Evolutionary conservation across 1,140 invertebrate genomes (phyloP).

Genomic region (Ridgeia piscesae): DNA sequence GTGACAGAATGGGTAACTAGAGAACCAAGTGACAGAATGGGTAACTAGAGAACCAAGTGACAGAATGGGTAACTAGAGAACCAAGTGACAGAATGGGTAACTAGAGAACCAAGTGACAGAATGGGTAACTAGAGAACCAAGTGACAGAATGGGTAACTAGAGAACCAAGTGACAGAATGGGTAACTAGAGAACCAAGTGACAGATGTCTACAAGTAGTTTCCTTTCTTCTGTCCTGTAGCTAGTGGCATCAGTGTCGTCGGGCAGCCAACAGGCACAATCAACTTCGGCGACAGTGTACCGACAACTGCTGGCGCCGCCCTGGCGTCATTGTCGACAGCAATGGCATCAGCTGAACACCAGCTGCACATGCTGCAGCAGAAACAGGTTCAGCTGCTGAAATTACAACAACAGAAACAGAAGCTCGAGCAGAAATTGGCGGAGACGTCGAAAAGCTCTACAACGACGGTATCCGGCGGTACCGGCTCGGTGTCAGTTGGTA

Average conservation of each 20-base stretch:
- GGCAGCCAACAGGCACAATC: conserved; percentile 38
- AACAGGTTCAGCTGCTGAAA: conserved; percentile 30
- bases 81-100: no score
- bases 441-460: conserved; percentile 38
- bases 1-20: no score
- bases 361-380: conserved; percentile 29
- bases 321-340: conserved; percentile 33
- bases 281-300: conserved; percentile 45
- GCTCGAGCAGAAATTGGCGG: conserved; percentile 40
- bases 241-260: not conserved
- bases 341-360: conserved; percentile 31
- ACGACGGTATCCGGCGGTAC: conserved; percentile 28
- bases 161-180: no score
- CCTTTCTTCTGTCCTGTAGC: not conserved
- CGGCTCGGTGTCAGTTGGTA: conserved; percentile 15
- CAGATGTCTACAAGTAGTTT: not conserved
- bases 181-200: not conserved
- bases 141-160: no score
- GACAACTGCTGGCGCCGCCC: conserved; percentile 28
- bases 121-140: no score
- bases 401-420: conserved; percentile 37
- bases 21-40: no score
- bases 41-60: no score
- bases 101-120: no score
- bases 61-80: no score